Base-by-base conservation (phyloP, 2,888 invertebrate species). In the Graphium colonna region DNA sequence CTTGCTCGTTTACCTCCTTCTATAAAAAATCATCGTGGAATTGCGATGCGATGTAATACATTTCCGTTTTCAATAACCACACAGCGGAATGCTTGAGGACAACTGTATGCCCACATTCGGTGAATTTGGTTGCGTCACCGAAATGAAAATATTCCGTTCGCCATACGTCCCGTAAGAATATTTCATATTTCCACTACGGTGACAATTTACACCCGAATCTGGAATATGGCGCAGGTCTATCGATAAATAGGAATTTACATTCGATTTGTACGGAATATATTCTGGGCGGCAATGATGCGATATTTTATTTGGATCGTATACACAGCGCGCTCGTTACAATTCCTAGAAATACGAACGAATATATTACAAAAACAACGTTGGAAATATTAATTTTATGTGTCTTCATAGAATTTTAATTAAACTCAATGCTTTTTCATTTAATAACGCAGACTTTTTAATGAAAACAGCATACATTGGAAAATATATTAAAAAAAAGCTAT, bases 231-330 rank as follows among this genome's bases (percentile, higher is more conserved):
- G 57, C 64, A 62, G 69, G 71, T 72, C 71, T 71, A 67, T 61
- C 65, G 70, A 70, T 72, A 77, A 79, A 80, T 77, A 71, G 68
- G 68, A 71, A 78, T 78, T 74, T 75, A 71, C 72, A 69, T 78
- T 73, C 67, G 67, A 71, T 75, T 71, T 73, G 64, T 60, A 60
- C 64, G 58, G 67, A 68, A 69, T 70, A 64, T 66, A 63, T 67
- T 57, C 61, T 53, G 61, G 36, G 58, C 59, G 53, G 60, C 58
- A 18, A 44, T 46, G 53, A 54, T 45, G 48, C 48, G 39, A 33
- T 51, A 61, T 64, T 51, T 56, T 45, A 44, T 61, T 58, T 53
- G 47, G 10, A 33, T 33, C 33, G 33, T 10, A 2, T 31, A 18
- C n/a, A 17, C n/a, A 7, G 10, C n/a, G n/a, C n/a, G n/a, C n/a